Evolutionary conservation across 2,797 vertebrate species (phyloP).

Genomic region (Mastacembelus armatus): DNA sequence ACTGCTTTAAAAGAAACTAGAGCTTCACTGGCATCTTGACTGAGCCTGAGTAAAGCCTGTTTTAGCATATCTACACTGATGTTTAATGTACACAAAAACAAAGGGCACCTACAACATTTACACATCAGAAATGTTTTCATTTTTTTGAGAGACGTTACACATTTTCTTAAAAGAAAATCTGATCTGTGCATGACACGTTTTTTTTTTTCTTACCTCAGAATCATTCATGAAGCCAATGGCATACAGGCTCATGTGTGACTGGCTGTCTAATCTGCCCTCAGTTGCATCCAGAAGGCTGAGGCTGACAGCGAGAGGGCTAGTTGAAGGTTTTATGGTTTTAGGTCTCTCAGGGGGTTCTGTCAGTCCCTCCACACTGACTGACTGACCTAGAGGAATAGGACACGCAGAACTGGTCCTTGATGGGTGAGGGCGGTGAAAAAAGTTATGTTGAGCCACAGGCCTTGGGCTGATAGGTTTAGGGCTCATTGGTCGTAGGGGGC

Average conservation of each 20-base stretch:
- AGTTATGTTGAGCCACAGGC: conserved; percentile 70
- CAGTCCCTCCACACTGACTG: conserved; percentile 68
- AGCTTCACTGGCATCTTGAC: no score
- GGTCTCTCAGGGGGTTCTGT: conserved; percentile 83
- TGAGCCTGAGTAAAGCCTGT: no score
- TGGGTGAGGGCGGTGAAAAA: conserved; percentile 77
- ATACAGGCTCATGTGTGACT: conserved; percentile 80
- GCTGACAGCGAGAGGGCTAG: conserved; percentile 79
- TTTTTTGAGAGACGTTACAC: not conserved
- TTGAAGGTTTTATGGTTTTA: conserved; percentile 84
- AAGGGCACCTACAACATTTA: no score
- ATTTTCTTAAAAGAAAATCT: not conserved
- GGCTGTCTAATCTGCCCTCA: conserved; percentile 76
- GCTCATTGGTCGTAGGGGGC: conserved; percentile 89
- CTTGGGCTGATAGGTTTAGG: conserved; percentile 89
- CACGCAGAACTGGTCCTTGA: conserved; percentile 80
- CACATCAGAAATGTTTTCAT: no score
- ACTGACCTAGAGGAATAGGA: conserved; percentile 83
- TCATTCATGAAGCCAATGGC: conserved; percentile 78
- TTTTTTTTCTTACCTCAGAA: conserved; percentile 84
- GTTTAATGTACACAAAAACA: no score
- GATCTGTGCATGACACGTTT: not conserved
- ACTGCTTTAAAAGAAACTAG: no score
- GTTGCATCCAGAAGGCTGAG: conserved; percentile 77
- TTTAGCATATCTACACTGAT: no score